Percentiles rank a stretch among this genome's conserved stretches.
These are phyloP conservation scores for Pachydiplax longipennis DNA, from an alignment of 2,888 invertebrate species.

Conservation along the genomic window DNA sequence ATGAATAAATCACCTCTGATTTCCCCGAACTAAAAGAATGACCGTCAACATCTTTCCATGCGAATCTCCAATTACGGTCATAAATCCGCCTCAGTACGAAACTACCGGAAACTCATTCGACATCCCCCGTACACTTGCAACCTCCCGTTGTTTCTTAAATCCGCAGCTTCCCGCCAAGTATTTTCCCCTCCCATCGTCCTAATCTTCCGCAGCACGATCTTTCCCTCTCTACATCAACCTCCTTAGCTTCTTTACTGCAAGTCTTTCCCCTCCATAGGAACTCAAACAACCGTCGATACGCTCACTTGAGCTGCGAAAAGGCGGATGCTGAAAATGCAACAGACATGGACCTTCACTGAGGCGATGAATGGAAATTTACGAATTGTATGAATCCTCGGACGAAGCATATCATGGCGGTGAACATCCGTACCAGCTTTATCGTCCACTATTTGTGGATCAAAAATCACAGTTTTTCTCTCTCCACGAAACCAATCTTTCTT, in stretches of 20 bases:
- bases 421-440: too few species aligned
- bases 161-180: too few species aligned
- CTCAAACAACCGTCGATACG: neutral
- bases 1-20: neutral
- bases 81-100: neutral
- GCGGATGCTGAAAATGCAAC: neutral
- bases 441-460: too few species aligned
- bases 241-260: neutral
- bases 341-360: too few species aligned
- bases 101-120: neutral
- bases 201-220: neutral
- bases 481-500: too few species aligned
- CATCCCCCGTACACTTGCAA: neutral
- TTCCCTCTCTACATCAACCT: neutral
- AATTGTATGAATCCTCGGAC: too few species aligned
- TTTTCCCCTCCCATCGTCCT: neutral
- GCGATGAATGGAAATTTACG: too few species aligned
- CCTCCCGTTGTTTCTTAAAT: neutral
- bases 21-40: neutral
- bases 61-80: neutral
- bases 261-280: neutral
- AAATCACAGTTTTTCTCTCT: too few species aligned
- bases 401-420: too few species aligned
- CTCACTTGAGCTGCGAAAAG: neutral
- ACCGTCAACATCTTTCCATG: neutral